phyloP scores from a whole-genome alignment of 2,888 invertebrate species.

The Penaeus monodon region DNA sequence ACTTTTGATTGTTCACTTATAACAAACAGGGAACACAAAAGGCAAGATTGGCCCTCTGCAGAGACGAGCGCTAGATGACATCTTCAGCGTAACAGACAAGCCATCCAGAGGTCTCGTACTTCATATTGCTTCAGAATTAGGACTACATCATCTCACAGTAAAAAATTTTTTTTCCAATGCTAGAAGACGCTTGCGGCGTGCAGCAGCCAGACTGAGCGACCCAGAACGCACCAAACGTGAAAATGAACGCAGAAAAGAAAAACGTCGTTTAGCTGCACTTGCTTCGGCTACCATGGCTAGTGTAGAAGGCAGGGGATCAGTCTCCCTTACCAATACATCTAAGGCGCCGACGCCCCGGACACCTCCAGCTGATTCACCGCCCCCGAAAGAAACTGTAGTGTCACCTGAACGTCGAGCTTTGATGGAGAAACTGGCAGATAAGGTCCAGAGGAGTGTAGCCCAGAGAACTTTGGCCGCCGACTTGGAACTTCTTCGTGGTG shows the following conservation, averaged over 20 bases:
- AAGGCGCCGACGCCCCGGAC: neutral
- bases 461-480: conserved; percentile 50
- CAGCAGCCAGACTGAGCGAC: conserved; percentile 61
- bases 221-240: conserved; percentile 60
- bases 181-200: conserved; percentile 56
- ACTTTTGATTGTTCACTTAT: neutral
- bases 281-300: conserved; percentile 34
- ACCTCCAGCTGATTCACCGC: conserved; percentile 36
- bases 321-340: neutral
- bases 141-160: conserved; percentile 62
- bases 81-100: conserved; percentile 62
- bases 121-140: conserved; percentile 60
- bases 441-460: conserved; percentile 63
- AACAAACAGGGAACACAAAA: conserved; percentile 38
- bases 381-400: conserved; percentile 34
- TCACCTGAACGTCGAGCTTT: conserved; percentile 58
- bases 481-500: conserved; percentile 5
- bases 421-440: conserved; percentile 64
- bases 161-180: conserved; percentile 64
- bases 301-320: conserved; percentile 16
- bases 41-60: conserved; percentile 62
- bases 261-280: conserved; percentile 58
- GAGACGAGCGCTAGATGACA: conserved; percentile 61
- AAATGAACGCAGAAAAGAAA: conserved; percentile 63
- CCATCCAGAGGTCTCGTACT: conserved; percentile 61